phyloP scores from a whole-genome alignment of 2,113 vertebrate genomes.

The Peromyscus californicus region DNA sequence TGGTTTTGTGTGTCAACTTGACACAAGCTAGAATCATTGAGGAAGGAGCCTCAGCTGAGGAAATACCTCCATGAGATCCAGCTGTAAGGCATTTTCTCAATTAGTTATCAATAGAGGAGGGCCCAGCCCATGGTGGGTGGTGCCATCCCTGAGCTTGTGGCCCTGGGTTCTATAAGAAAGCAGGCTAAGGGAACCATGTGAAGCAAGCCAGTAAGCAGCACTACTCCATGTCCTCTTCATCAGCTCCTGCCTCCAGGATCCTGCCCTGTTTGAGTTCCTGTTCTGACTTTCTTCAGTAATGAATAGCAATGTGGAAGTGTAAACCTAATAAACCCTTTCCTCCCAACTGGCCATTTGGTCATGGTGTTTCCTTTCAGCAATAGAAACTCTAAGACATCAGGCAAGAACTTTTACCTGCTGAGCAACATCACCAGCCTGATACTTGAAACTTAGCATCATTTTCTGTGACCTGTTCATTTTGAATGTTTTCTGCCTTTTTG shows the following conservation, averaged over 20 bases:
- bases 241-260: neutral
- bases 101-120: neutral
- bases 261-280: neutral
- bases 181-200: neutral
- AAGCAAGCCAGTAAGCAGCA: neutral
- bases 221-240: neutral
- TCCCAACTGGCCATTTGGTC: neutral
- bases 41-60: too few relatives aligned
- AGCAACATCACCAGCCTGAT: neutral
- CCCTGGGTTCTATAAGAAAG: neutral
- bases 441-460: neutral
- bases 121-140: neutral
- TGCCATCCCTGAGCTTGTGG: neutral
- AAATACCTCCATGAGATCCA: too few relatives aligned
- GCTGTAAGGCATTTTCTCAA: too few relatives aligned
- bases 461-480: neutral
- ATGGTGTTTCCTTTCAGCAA: neutral
- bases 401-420: too few relatives aligned
- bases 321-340: neutral
- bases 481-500: neutral
- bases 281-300: neutral
- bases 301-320: neutral
- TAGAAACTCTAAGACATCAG: neutral
- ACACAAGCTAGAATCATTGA: too few relatives aligned
- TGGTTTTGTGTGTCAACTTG: too few relatives aligned